Base-by-base conservation (phyloP, 2,888 invertebrate species). In the Digitonthophagus gazella region DNA sequence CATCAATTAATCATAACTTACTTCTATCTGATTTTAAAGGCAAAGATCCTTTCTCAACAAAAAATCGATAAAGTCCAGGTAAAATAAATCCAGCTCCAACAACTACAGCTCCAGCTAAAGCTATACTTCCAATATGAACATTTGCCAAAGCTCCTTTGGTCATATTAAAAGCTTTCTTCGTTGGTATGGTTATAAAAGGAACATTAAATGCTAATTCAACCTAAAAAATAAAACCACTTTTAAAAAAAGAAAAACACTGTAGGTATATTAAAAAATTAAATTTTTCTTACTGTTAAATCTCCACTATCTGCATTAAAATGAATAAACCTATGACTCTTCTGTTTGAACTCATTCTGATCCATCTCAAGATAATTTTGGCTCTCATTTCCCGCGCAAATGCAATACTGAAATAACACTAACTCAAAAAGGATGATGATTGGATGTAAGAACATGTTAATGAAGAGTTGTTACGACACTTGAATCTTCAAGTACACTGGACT, bases 141-240 rank as follows among this genome's bases (percentile, higher is more conserved):
- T 89, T 90, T 5, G 90, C 83, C 4, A 87, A 76, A 0, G 90
- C 86, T 15, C 81, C 82, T 69, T 81, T 77, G 0, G 84, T 81
- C 0, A 82, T 77, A 19, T 85, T 81, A 67, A 85, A 77, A 0
- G 86, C 83, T 72, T 85, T 85, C 73, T 86, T 85, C 3, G 90
- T 81, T 0, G 91, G 91, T 74, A 91, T 88, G n/a, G 85, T 84
- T 16, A 91, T 75, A 73, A 91, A 90, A 0, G 91, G 91, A 20
- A 91, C 85, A 0, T 86, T 84, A 71, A 91, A 87, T 55, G 89
- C 88, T 77, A 91, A 81, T 72, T 88, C 88, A 54, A 91, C 83
- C 91, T 91, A 80, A 28, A 84, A 82, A 72, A 22, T 14, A 64
- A 67, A 15, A 44, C n/a, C n/a, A 5, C 6, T 16, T 16, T 57